Percentiles rank a stretch among this genome's conserved stretches.
Conservation (phyloP, 2,888 invertebrate species). For the Notocelia uddmanniana region DNA sequence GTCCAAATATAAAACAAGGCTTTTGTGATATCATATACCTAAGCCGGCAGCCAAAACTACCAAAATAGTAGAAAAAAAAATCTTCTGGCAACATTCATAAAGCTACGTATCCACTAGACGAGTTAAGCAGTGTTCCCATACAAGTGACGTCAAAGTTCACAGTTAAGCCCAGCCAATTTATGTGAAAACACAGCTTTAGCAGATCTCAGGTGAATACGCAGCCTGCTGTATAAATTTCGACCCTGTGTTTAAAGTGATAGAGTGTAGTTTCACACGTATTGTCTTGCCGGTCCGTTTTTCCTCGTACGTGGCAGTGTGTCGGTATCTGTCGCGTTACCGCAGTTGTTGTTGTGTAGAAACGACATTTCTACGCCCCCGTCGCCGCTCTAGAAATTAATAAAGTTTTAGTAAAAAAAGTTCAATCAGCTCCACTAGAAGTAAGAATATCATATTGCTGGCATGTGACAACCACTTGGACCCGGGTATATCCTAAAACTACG, state of each 20-base stretch:
- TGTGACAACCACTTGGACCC: too few relatives aligned
- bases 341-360: conserved; percentile 89
- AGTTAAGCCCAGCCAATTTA: background rate
- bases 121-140: background rate
- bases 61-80: conserved; percentile 56
- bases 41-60: conserved; percentile 59
- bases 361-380: conserved; percentile 88
- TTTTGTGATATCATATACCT: conserved; percentile 57
- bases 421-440: too few relatives aligned
- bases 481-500: too few relatives aligned
- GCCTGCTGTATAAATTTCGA: conserved; percentile 6
- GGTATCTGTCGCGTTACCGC: conserved; percentile 69
- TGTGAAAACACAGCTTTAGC: background rate
- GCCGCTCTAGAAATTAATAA: conserved; percentile 63
- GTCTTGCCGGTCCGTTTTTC: conserved; percentile 74
- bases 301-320: conserved; percentile 74
- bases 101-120: background rate
- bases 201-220: background rate
- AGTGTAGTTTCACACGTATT: conserved; percentile 69
- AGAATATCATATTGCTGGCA: too few relatives aligned
- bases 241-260: background rate
- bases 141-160: background rate
- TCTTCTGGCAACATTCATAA: conserved; percentile 21
- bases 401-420: too few relatives aligned
- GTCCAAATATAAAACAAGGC: conserved; percentile 63